phyloP scores from a whole-genome alignment of 92 coral and sea anemone species.

The Zoanthus sociatus region DNA sequence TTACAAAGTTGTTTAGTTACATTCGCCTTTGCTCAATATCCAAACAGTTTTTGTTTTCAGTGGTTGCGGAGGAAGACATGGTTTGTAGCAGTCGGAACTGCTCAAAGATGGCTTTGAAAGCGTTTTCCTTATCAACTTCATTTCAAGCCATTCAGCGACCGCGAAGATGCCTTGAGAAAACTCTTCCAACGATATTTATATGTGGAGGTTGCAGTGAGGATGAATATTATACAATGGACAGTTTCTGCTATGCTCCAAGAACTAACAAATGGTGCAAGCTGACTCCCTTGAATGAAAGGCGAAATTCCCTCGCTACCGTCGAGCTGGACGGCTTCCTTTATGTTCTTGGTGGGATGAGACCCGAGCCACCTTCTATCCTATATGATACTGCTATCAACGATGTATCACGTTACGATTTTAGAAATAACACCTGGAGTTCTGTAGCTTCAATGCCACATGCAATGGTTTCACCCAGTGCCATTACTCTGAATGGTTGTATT shows the following conservation, averaged over 20 bases:
- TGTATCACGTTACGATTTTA: slow-evolving; percentile 25
- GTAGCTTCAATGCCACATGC: slow-evolving; percentile 26
- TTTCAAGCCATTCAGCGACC: not conserved
- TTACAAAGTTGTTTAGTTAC: slow-evolving; percentile 14
- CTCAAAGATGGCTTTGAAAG: slow-evolving; percentile 31
- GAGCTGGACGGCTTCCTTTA: slow-evolving; percentile 33
- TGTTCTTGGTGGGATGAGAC: slow-evolving; percentile 20
- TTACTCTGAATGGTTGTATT: not conserved
- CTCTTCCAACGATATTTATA: not conserved
- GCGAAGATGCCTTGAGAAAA: slow-evolving; percentile 11
- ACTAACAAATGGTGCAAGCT: slow-evolving; percentile 23
- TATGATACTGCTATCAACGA: not conserved
- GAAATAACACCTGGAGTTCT: slow-evolving; percentile 18
- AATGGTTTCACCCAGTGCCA: not conserved
- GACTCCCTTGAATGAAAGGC: not conserved
- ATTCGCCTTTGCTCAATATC: slow-evolving; percentile 33
- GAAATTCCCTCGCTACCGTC: not conserved
- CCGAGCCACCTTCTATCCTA: not conserved
- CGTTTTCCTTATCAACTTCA: not conserved
- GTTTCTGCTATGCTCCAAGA: slow-evolving; percentile 17
- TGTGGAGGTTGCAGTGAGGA: slow-evolving; percentile 28
- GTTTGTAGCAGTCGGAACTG: slow-evolving; percentile 19
- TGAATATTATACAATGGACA: not conserved
- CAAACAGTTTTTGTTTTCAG: slow-evolving; percentile 31
- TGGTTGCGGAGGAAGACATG: slow-evolving; percentile 40